Percentiles rank a stretch among this genome's conserved stretches.
These are phyloP conservation scores for Zaprionus camerounensis DNA, from an alignment of 1,140 invertebrate genomes.

Conservation along the genomic window DNA sequence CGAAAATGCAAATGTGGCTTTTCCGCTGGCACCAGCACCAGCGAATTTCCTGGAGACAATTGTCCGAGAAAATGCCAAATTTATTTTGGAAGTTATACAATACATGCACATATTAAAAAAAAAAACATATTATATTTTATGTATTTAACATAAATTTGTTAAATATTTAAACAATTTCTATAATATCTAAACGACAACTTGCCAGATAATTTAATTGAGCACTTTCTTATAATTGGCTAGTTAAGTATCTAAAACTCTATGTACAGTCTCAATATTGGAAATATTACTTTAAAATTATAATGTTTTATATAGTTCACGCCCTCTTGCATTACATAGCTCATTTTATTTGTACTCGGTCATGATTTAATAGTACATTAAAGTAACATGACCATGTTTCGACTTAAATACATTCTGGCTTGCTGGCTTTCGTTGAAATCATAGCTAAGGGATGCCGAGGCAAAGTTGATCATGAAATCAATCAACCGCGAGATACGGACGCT, in stretches of 20 bases:
- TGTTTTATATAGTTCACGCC: background rate
- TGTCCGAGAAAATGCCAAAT: background rate
- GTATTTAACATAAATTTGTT: background rate
- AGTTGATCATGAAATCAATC: conserved; percentile 70
- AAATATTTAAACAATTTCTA: background rate
- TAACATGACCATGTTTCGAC: background rate
- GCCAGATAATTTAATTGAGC: too few species aligned
- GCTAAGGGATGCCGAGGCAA: conserved; percentile 15
- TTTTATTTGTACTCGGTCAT: background rate
- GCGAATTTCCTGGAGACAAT: background rate
- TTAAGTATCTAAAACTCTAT: too few species aligned
- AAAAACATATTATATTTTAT: background rate
- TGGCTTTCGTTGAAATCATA: conserved; percentile 13
- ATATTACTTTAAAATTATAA: background rate
- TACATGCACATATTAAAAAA: background rate
- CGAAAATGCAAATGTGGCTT: conserved; percentile 25
- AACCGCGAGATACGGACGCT: conserved; percentile 62
- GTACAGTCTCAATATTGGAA: too few species aligned
- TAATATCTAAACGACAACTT: too few species aligned
- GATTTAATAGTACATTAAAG: conserved; percentile 15
- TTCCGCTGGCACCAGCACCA: background rate
- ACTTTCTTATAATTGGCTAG: too few species aligned
- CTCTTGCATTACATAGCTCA: background rate
- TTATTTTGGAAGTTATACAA: background rate
- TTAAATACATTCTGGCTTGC: too few species aligned